Percentiles rank a stretch among this genome's conserved stretches.
phyloP scores from a whole-genome alignment of 64 coral and sea anemone genomes.

The Stichodactyla helianthus region DNA sequence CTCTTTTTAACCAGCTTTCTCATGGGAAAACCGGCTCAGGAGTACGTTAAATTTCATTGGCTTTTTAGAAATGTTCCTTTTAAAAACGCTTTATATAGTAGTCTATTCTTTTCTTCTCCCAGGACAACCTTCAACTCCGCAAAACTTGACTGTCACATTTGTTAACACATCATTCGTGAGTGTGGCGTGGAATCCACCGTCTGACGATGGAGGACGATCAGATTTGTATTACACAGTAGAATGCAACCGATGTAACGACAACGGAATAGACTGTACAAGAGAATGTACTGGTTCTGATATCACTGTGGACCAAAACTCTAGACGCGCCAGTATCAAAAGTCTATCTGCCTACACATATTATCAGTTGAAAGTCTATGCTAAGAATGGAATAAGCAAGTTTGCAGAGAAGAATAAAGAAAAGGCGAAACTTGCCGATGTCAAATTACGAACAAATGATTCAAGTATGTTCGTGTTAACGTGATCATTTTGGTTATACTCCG shows the following conservation, averaged over 20 bases:
- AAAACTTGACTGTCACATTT: not conserved
- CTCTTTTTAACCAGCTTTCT: too few relatives aligned
- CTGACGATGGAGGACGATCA: conserved; percentile 19
- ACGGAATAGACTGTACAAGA: conserved; percentile 25
- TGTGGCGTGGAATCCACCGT: conserved; percentile 26
- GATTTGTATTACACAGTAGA: conserved; percentile 51
- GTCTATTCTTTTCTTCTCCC: not conserved
- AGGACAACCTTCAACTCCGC: conserved; percentile 1
- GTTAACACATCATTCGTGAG: conserved; percentile 24
- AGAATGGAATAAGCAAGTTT: conserved; percentile 30
- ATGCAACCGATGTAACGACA: conserved; percentile 31
- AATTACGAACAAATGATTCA: conserved; percentile 20
- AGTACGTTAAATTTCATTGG: not conserved
- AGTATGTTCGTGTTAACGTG: conserved; percentile 9
- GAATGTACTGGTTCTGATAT: conserved; percentile 44
- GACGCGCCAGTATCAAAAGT: conserved; percentile 8
- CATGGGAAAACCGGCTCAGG: too few relatives aligned
- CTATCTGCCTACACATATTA: conserved; percentile 36
- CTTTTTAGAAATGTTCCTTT: not conserved
- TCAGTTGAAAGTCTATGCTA: conserved; percentile 33
- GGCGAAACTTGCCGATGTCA: not conserved
- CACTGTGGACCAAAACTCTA: not conserved
- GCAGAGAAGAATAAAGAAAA: conserved; percentile 22
- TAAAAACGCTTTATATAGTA: not conserved
- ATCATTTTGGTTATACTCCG: not conserved